phyloP scores from a whole-genome alignment of 2,797 vertebrate species.

The Allobates femoralis region DNA sequence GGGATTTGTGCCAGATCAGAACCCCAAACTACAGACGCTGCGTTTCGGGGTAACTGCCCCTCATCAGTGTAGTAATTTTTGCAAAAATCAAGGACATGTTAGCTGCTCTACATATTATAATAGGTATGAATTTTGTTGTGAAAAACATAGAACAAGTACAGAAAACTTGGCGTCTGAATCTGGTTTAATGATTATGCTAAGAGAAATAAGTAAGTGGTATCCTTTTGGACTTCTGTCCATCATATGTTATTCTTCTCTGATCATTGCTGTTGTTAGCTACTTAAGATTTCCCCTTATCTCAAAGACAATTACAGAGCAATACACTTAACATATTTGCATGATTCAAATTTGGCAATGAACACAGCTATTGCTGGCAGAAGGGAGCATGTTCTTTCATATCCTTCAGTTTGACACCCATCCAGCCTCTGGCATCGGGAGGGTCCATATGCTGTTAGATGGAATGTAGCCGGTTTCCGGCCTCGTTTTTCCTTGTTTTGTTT shows the following conservation, averaged over 20 bases:
- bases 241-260: conserved; percentile 24
- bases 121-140: too few species aligned
- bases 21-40: too few species aligned
- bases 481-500: background rate
- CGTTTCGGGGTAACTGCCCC: too few species aligned
- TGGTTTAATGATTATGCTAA: conserved; percentile 6
- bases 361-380: conserved; percentile 53
- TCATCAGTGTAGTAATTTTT: too few species aligned
- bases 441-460: conserved; percentile 35
- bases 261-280: conserved; percentile 28
- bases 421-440: conserved; percentile 47
- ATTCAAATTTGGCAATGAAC: conserved; percentile 63
- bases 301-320: conserved; percentile 46
- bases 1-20: too few species aligned
- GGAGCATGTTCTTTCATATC: conserved; percentile 54
- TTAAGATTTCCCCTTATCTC: conserved; percentile 35
- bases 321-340: conserved; percentile 54
- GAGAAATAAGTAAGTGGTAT: conserved; percentile 7
- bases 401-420: conserved; percentile 60
- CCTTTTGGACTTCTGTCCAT: conserved; percentile 10
- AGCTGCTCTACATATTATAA: too few species aligned
- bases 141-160: too few species aligned
- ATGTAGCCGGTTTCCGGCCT: background rate
- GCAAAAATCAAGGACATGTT: too few species aligned
- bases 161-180: too few species aligned